phyloP scores from a whole-genome alignment of 2,113 vertebrate genomes.

The Condylura cristata region DNA sequence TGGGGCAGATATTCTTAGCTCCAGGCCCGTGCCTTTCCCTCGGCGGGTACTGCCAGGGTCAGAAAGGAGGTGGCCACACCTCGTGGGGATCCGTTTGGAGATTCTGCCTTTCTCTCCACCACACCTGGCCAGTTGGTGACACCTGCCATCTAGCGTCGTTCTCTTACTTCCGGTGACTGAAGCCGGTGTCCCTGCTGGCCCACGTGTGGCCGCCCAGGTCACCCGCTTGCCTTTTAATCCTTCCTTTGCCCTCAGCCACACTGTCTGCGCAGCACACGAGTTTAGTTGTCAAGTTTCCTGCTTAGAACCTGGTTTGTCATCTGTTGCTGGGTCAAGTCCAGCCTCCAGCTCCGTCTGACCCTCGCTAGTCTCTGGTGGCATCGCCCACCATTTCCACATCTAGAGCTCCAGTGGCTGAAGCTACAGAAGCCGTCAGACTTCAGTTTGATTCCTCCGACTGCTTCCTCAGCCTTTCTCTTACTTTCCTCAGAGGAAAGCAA shows the following conservation, averaged over 20 bases:
- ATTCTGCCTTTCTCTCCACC: no score
- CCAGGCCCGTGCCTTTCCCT: no score
- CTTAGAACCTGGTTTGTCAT: background rate
- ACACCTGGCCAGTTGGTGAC: no score
- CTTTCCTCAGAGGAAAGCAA: background rate
- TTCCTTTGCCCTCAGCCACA: background rate
- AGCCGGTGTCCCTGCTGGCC: background rate
- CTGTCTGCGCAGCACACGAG: background rate
- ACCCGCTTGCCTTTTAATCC: background rate
- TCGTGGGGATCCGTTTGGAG: no score
- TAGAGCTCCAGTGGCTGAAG: background rate
- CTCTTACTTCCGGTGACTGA: no score
- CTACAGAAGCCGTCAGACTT: background rate
- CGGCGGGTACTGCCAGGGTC: no score
- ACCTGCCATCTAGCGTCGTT: no score
- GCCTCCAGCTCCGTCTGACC: background rate
- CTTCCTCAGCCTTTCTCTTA: background rate
- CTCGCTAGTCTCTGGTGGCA: background rate
- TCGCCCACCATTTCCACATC: background rate
- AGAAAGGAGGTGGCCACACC: no score
- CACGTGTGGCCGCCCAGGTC: background rate
- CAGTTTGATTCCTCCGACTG: background rate
- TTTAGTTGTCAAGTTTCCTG: background rate
- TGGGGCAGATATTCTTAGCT: background rate
- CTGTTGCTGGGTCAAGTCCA: background rate